Evolutionary conservation across 2,888 invertebrate species (phyloP), one percentile per base, ranked within the genome.

Genomic region (Neuroscelio doddi): DNA sequence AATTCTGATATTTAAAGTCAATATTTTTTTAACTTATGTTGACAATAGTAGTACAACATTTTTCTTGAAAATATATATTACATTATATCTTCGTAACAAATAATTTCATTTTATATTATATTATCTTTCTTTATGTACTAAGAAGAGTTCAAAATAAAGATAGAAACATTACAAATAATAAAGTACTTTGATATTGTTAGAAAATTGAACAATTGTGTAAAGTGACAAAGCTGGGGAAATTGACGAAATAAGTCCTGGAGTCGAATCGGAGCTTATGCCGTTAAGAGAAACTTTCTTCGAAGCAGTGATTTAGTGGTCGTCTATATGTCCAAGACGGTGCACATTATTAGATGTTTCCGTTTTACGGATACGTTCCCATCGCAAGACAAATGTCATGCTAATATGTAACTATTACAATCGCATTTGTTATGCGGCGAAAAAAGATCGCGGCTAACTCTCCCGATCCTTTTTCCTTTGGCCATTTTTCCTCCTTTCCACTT

Each of bases 381-480:
- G 44, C 46, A 47, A 59, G 56, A 59, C 55, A 64, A 64, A 59
- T 59, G 46, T 51, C 36, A 24, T 38, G 51, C 56, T 64, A 59
- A 59, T 64, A 47, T 30, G 29, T 42, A 49, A 42, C 42, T 42
- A 56, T 56, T 64, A 55, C 55, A 44, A 49, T 45, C 17, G 44
- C 39, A 50, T 46, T 53, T 38, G 50, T 50, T 39, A 45, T 29
- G 7, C 39, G 2, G 21, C 2, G 21, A 4, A 16, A 53, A 49
- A 32, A 32, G 42, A 26, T 41, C 41, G 12, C 41, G 41, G n/a
- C 16, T 12, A 10, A n/a, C 12, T 1, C 34, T 7, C 2, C 10
- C 17, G 15, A n/a, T 15, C 14, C 47, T 34, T 34, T 38, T 10
- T 41, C 32, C 15, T 26, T 36, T 9, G 21, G 46, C 50, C 45